Conservation (phyloP, 1,140 invertebrate genomes). For the Drosophila sechellia region DNA sequence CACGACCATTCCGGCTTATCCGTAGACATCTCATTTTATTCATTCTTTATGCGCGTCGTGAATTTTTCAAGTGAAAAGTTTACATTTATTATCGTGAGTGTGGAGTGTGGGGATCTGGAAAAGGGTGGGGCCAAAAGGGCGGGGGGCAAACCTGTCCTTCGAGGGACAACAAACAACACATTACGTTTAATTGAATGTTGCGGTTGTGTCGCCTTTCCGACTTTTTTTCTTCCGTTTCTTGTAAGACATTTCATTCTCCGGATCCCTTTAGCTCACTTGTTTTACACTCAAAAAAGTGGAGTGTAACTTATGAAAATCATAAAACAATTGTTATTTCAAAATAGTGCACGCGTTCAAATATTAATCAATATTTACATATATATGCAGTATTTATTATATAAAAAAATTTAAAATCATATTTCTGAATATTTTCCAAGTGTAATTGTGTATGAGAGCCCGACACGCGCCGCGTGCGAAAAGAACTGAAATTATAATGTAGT, state of each 20-base stretch:
- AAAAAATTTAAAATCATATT: too few relatives aligned
- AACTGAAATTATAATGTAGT: constrained; percentile 79
- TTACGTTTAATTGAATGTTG: constrained; percentile 82
- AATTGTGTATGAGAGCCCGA: constrained; percentile 23
- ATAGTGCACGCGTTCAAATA: too few relatives aligned
- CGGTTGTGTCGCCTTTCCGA: constrained; percentile 57
- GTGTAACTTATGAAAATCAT: background rate
- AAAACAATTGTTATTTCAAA: too few relatives aligned
- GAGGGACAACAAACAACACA: constrained; percentile 79
- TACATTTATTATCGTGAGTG: constrained; percentile 72
- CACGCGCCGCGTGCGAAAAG: constrained; percentile 50
- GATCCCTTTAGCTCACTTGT: constrained; percentile 5
- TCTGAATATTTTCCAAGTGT: background rate
- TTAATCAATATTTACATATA: too few relatives aligned
- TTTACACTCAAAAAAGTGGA: constrained; percentile 8
- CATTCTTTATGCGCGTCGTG: constrained; percentile 49
- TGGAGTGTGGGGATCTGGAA: background rate
- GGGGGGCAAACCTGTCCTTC: constrained; percentile 27
- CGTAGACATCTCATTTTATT: constrained; percentile 54
- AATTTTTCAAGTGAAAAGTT: constrained; percentile 76
- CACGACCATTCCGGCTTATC: constrained; percentile 39
- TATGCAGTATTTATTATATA: too few relatives aligned
- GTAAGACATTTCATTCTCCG: constrained; percentile 6
- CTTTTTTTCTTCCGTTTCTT: constrained; percentile 26
- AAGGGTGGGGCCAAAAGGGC: constrained; percentile 1